These are phyloP conservation scores for Bombylius major DNA, from an alignment of 2,888 invertebrate genomes.

Conservation along the genomic window DNA sequence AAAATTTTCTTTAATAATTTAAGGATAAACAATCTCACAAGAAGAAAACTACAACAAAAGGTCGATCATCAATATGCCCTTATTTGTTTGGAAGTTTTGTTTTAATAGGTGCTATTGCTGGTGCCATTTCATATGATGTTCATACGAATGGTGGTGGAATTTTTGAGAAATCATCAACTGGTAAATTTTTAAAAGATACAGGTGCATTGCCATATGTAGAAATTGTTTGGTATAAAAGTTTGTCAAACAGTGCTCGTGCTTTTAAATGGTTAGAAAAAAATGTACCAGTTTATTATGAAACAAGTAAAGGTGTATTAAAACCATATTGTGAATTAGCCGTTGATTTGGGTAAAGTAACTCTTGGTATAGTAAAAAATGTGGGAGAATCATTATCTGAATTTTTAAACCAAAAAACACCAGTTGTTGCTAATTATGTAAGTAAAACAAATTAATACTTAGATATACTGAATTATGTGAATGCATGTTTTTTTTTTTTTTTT, in stretches of 20 bases:
- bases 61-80: conserved; percentile 42
- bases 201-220: conserved; percentile 53
- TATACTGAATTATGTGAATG: conserved; percentile 6
- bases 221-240: conserved; percentile 46
- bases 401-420: conserved; percentile 41
- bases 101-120: conserved; percentile 45
- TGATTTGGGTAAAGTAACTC: conserved; percentile 43
- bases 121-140: conserved; percentile 51
- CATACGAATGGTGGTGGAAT: conserved; percentile 50
- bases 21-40: conserved; percentile 16
- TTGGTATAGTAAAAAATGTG: conserved; percentile 40
- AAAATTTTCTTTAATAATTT: conserved; percentile 3
- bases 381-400: conserved; percentile 42
- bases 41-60: conserved; percentile 23
- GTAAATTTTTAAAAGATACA: conserved; percentile 48
- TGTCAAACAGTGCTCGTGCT: conserved; percentile 47
- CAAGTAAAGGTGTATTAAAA: conserved; percentile 31
- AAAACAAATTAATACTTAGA: conserved; percentile 10
- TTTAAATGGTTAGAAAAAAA: conserved; percentile 55
- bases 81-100: conserved; percentile 53
- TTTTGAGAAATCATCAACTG: conserved; percentile 57
- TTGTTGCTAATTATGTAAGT: conserved; percentile 43
- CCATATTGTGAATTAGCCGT: conserved; percentile 50
- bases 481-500: conserved; percentile 8
- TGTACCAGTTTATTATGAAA: conserved; percentile 52